Percentiles rank a stretch among this genome's conserved stretches.
phyloP scores from a whole-genome alignment of 30 jellyfish, hydroid and myxozoan genomes.

The Aurelia sp. region DNA sequence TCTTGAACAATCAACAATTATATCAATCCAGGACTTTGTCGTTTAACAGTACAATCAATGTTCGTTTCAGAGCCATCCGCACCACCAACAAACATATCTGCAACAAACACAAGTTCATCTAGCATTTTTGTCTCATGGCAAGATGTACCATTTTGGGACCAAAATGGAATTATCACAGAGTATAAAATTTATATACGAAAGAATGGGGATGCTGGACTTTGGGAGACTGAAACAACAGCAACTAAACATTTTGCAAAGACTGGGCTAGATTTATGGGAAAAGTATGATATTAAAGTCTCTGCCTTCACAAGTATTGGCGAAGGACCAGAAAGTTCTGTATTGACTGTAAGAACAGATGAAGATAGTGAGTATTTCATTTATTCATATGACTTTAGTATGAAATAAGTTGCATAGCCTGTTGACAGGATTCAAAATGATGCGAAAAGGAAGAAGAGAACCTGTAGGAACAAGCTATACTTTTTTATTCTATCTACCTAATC shows the following conservation, averaged over 20 bases:
- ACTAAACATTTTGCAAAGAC: constrained; percentile 7
- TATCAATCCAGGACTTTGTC: no score
- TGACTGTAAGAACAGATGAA: constrained; percentile 58
- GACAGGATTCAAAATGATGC: no score
- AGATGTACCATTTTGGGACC: constrained; percentile 41
- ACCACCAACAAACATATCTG: constrained; percentile 39
- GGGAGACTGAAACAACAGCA: constrained; percentile 14
- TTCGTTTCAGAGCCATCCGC: constrained; percentile 44
- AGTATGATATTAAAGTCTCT: constrained; percentile 49
- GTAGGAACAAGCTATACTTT: no score
- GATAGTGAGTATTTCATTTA: constrained; percentile 25
- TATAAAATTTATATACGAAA: constrained; percentile 35
- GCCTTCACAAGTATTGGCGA: constrained; percentile 62
- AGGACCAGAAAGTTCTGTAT: constrained; percentile 28
- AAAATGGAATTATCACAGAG: constrained; percentile 54
- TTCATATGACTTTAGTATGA: not conserved
- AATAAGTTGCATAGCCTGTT: no score
- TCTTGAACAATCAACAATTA: no score
- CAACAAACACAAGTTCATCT: constrained; percentile 43
- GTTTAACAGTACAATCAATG: no score
- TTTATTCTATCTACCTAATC: no score
- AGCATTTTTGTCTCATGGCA: constrained; percentile 47
- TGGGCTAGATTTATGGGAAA: constrained; percentile 65
- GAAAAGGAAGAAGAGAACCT: no score
- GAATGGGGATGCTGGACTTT: not conserved